Conservation (phyloP, 2,113 vertebrate genomes). For the Enhydra lutris region DNA sequence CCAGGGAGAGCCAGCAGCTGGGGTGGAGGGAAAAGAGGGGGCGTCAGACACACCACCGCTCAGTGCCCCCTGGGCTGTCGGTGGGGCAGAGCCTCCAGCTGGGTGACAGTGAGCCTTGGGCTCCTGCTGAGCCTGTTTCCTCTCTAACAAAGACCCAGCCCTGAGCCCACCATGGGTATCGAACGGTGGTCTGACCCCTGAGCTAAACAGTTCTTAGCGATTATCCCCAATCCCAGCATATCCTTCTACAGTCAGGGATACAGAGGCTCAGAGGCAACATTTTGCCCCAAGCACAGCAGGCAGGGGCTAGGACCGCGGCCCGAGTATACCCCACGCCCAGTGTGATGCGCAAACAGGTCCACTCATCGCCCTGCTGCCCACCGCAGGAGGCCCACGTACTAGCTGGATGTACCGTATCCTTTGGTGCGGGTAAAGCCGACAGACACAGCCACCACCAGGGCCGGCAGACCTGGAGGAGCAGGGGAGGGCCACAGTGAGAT, state of each 20-base stretch:
- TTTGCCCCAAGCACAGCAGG: neutral
- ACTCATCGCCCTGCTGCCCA: neutral
- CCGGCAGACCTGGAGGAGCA: conserved; percentile 86
- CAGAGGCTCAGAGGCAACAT: neutral
- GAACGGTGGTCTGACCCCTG: neutral
- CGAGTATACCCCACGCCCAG: neutral
- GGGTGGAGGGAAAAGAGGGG: neutral
- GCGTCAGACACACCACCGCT: neutral
- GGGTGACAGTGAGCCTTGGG: neutral
- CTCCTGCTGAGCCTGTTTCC: neutral
- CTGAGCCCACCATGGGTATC: neutral
- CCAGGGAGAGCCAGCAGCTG: conserved; percentile 96
- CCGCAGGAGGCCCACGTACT: conserved; percentile 86
- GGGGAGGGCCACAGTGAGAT: neutral
- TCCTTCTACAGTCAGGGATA: neutral
- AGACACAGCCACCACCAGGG: conserved; percentile 94
- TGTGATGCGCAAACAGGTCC: neutral
- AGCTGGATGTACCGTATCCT: conserved; percentile 95
- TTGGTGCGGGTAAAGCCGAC: conserved; percentile 96
- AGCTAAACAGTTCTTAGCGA: neutral
- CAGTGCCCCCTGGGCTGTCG: neutral
- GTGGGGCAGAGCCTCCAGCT: neutral
- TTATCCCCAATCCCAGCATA: neutral
- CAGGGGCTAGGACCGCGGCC: neutral
- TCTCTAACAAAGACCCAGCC: neutral